phyloP scores from a whole-genome alignment of 2,888 invertebrate species.

The Pyrgus malvae region DNA sequence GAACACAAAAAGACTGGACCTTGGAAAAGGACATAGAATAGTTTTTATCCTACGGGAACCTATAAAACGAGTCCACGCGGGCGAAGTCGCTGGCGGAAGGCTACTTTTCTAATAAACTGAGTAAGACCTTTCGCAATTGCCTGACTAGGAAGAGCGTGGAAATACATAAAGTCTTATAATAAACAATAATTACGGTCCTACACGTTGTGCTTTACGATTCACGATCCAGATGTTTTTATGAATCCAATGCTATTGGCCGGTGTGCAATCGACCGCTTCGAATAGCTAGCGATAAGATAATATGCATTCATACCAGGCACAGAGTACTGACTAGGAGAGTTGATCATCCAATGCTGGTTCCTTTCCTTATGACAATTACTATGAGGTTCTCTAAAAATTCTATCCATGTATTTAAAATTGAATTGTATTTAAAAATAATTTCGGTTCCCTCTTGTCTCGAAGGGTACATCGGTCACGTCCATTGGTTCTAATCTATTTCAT shows the following conservation, averaged over 20 bases:
- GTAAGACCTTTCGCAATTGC: not conserved
- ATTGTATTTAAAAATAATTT: not conserved
- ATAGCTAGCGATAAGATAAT: conserved; percentile 51
- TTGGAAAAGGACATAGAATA: too few relatives aligned
- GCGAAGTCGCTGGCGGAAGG: too few relatives aligned
- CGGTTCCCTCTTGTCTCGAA: not conserved
- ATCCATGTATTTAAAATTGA: not conserved
- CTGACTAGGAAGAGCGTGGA: not conserved
- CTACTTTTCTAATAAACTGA: not conserved
- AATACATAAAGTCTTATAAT: conserved; percentile 1
- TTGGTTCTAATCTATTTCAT: conserved; percentile 21
- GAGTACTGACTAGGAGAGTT: not conserved
- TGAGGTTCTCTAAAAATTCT: too few relatives aligned
- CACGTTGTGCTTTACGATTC: conserved; percentile 4
- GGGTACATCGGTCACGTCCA: conserved; percentile 11
- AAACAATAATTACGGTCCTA: not conserved
- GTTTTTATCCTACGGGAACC: too few relatives aligned
- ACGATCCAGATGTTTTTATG: conserved; percentile 22
- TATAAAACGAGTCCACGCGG: too few relatives aligned
- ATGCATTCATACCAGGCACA: conserved; percentile 26
- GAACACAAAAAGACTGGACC: too few relatives aligned
- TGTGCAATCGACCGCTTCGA: conserved; percentile 42
- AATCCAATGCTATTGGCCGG: conserved; percentile 41
- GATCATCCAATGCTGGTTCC: conserved; percentile 3
- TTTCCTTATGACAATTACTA: not conserved